Conservation (phyloP, 2,113 vertebrate species). For the Paramisgurnus dabryanus region DNA sequence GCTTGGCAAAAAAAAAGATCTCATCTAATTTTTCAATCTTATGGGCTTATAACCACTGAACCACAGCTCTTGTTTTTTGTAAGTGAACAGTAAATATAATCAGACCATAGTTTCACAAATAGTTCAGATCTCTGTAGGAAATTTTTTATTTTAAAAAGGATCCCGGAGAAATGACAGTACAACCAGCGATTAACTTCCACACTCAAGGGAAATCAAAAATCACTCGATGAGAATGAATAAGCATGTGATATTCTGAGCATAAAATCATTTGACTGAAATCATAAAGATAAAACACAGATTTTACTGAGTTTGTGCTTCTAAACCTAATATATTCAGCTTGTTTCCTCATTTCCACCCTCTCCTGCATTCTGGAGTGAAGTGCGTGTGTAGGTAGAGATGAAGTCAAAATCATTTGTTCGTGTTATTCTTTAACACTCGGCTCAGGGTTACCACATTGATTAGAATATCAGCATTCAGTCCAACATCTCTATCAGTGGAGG, state of each 20-base stretch:
- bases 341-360: conserved; percentile 4
- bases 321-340: background rate
- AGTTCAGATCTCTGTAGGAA: background rate
- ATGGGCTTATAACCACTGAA: too few species aligned
- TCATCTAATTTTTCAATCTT: too few species aligned
- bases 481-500: conserved; percentile 46
- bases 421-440: background rate
- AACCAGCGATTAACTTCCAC: background rate
- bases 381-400: background rate
- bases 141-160: background rate
- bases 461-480: conserved; percentile 52
- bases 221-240: background rate
- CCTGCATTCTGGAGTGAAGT: background rate
- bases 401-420: conserved; percentile 33
- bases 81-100: too few species aligned
- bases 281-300: background rate
- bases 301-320: background rate
- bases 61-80: too few species aligned
- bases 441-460: conserved; percentile 47
- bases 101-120: too few species aligned
- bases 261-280: background rate
- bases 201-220: conserved; percentile 23
- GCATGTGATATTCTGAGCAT: background rate
- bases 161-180: background rate
- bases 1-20: too few species aligned